These are phyloP conservation scores for Meloidogyne hapla DNA, from an alignment of 1,140 invertebrate species.

Conservation along the genomic window DNA sequence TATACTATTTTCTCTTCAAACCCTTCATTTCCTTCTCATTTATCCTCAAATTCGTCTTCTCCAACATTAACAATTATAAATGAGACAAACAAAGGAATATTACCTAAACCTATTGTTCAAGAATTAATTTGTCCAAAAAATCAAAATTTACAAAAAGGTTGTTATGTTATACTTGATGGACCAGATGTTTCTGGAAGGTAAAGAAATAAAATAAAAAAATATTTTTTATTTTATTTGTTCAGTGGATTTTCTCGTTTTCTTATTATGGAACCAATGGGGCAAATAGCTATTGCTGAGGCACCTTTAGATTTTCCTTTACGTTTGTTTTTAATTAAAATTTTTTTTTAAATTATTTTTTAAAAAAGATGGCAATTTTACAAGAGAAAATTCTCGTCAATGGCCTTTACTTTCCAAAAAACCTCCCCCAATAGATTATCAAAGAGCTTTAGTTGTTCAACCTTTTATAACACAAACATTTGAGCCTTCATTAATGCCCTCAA, in stretches of 20 bases:
- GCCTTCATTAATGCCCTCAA: constrained; percentile 9
- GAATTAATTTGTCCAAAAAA: constrained; percentile 15
- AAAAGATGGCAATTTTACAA: constrained; percentile 26
- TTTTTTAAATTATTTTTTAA: neutral
- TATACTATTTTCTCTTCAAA: neutral
- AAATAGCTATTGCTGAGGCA: constrained; percentile 11
- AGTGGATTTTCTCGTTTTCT: constrained; percentile 24
- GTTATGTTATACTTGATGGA: constrained; percentile 9
- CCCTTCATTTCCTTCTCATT: neutral
- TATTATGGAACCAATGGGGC: constrained; percentile 8
- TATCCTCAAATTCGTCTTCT: neutral
- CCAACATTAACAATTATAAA: neutral
- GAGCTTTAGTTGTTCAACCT: constrained; percentile 13
- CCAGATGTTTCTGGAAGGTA: constrained; percentile 5
- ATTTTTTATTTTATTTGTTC: neutral
- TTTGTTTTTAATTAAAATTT: neutral
- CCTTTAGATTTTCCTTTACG: constrained; percentile 21
- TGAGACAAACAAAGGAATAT: neutral
- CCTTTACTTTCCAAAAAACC: constrained; percentile 2
- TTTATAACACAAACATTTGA: constrained; percentile 26
- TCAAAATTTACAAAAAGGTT: neutral
- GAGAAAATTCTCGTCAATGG: constrained; percentile 30
- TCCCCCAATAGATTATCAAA: constrained; percentile 22
- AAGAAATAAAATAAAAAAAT: neutral
- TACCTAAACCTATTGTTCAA: constrained; percentile 8